These are phyloP conservation scores for Drosophila malerkotliana DNA, from an alignment of 1,140 invertebrate species.

Conservation along the genomic window DNA sequence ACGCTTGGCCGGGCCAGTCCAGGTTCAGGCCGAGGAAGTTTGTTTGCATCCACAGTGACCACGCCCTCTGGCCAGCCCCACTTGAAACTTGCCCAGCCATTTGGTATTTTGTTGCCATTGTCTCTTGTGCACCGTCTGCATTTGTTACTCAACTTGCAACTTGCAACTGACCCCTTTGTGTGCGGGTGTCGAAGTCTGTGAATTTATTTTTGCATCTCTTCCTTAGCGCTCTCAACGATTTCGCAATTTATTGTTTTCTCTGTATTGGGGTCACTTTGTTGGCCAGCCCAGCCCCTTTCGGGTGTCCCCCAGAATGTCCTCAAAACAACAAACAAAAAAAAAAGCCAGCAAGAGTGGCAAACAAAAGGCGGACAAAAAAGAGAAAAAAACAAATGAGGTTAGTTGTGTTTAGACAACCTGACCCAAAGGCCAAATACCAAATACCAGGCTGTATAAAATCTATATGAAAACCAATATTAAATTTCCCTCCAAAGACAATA, in stretches of 20 bases:
- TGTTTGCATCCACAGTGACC: conserved; percentile 39
- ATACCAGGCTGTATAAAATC: conserved; percentile 24
- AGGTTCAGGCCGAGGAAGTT: conserved; percentile 36
- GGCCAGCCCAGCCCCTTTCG: conserved; percentile 4
- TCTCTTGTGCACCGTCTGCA: conserved; percentile 8
- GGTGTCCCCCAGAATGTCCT: neutral
- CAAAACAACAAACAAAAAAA: conserved; percentile 14
- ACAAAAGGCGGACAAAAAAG: conserved; percentile 18
- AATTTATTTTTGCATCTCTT: conserved; percentile 78
- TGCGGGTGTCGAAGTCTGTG: conserved; percentile 62
- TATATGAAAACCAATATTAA: conserved; percentile 47
- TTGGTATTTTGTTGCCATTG: conserved; percentile 41
- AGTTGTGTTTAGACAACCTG: conserved; percentile 74
- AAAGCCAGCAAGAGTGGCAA: conserved; percentile 26
- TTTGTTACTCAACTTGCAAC: conserved; percentile 15
- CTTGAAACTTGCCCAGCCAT: conserved; percentile 39
- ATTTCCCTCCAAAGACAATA: conserved; percentile 39
- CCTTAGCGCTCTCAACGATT: conserved; percentile 64
- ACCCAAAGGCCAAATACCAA: conserved; percentile 40
- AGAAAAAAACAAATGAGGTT: conserved; percentile 64
- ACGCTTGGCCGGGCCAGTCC: conserved; percentile 27
- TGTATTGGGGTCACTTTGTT: conserved; percentile 75
- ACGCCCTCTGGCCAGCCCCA: conserved; percentile 1
- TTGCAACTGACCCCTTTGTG: conserved; percentile 43
- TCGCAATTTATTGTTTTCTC: conserved; percentile 76